Evolutionary conservation across 1,140 invertebrate genomes (phyloP).

Genomic region (Brachionus rubens): DNA sequence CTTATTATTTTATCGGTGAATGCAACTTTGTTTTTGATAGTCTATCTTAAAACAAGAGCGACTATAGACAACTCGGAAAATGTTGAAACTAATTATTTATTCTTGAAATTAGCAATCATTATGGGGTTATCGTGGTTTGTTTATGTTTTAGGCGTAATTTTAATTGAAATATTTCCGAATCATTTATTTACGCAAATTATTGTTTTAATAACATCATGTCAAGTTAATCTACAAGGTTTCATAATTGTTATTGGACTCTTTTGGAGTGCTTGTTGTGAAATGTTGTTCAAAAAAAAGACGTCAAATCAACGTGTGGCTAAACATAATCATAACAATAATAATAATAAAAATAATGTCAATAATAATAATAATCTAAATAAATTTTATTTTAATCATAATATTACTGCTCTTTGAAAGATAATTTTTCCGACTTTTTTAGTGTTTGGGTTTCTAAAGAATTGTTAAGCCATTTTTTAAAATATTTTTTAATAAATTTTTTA

Average conservation of each 20-base stretch:
- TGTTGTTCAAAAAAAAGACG: slow-evolving; percentile 3
- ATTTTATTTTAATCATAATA: too few species aligned
- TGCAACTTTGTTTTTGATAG: neutral
- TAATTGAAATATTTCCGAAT: slow-evolving; percentile 16
- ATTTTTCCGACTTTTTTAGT: too few species aligned
- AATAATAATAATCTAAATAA: neutral
- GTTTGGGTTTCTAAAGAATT: too few species aligned
- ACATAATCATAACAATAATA: neutral
- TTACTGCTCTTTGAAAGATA: too few species aligned
- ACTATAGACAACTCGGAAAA: slow-evolving; percentile 10
- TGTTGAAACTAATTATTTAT: neutral
- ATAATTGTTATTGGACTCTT: slow-evolving; percentile 7
- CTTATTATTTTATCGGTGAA: slow-evolving; percentile 29
- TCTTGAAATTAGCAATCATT: slow-evolving; percentile 30
- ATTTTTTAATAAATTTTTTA: too few species aligned
- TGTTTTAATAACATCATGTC: neutral
- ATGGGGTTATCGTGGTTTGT: slow-evolving; percentile 43
- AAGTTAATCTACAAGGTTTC: slow-evolving; percentile 37
- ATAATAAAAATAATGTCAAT: neutral
- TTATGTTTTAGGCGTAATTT: neutral
- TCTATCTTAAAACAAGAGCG: neutral
- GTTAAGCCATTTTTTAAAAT: too few species aligned
- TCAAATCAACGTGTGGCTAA: neutral
- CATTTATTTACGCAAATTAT: neutral
- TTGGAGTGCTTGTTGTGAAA: slow-evolving; percentile 14